Evolutionary conservation across 2,113 vertebrate species (phyloP).

Genomic region (Pontoporia blainvillei): DNA sequence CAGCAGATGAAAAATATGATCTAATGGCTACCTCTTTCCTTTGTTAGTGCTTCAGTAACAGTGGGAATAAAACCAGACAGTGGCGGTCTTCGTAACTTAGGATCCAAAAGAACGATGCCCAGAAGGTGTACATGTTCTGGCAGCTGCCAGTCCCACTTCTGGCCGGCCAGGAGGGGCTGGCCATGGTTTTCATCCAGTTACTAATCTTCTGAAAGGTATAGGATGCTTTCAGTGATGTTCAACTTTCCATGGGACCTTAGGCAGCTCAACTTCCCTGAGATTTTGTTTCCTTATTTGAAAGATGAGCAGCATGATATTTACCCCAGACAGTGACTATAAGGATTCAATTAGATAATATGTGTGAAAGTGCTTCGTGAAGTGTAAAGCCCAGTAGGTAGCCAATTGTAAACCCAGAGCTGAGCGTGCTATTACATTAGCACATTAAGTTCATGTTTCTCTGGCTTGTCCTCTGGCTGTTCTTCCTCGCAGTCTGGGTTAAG

Average conservation of each 20-base stretch:
- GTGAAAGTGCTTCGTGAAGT: not conserved
- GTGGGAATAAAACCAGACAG: not conserved
- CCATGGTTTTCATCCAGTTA: not conserved
- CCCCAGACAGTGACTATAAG: not conserved
- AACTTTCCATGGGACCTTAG: not conserved
- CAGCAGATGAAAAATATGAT: not conserved
- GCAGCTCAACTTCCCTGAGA: not conserved
- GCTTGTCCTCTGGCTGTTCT: conserved; percentile 77
- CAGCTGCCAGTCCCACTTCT: not conserved
- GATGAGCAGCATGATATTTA: not conserved
- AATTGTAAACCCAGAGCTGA: not conserved
- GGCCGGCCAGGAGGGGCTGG: not conserved
- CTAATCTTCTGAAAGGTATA: not conserved
- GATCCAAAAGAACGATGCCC: not conserved
- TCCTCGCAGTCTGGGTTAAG: conserved; percentile 55
- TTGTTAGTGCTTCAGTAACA: not conserved
- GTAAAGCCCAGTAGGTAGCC: not conserved
- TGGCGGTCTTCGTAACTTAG: not conserved
- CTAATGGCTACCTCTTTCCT: not conserved
- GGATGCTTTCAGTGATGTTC: not conserved
- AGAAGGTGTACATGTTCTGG: not conserved
- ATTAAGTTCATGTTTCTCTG: conserved; percentile 91
- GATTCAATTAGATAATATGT: not conserved
- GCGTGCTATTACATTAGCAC: conserved; percentile 76
- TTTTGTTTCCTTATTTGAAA: not conserved